Base-by-base conservation (phyloP, 1,140 invertebrate genomes). In the Neomicropteryx cornuta region DNA sequence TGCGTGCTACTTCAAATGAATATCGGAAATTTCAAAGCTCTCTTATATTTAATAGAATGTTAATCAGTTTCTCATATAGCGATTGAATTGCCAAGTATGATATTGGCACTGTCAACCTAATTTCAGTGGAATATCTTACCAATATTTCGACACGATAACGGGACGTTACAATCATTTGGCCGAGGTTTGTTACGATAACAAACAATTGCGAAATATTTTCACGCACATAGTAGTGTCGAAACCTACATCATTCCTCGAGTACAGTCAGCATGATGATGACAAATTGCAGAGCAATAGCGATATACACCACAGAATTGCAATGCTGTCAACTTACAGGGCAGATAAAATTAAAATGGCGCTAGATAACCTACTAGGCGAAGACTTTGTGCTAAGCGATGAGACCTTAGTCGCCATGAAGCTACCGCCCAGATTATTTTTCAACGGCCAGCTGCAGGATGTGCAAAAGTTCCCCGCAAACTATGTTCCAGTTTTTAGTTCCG, bases 391-490 rank as follows among this genome's bases (percentile, higher is more conserved):
- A 24, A 27, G n/a, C 18, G 34, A 17, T 8, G 39, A 39, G 16
- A 16, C 21, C 5, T 28, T 40, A n/a, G 18, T 23, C n/a, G 21
- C 35, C 3, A 28, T 44, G 1, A 44, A 42, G 19, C 17, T 47
- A 11, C 28, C 44, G 21, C 42, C 45, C 5, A 38, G 38, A 14
- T 10, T 14, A 3, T 35, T 47, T 11, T 40, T 39, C 23, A 42
- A 37, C 33, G 36, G 40, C 4, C 45, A 47, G 27, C 31, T 42
- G 2, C 32, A 42, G 22, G 42, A 44, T 13, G 30, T 41, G 13
- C 35, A 42, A 23, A 44, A 39, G 28, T 47, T 44, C 33, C 36
- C 43, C 4, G 39, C 42, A 3, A 47, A 47, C 29, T 38, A 36
- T 20, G 42, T 42, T 16, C 36, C 32, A 18, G 8, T 42, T 20